These are phyloP conservation scores for Peucedramus taeniatus DNA, from an alignment of 2,113 vertebrate species.

Conservation along the genomic window DNA sequence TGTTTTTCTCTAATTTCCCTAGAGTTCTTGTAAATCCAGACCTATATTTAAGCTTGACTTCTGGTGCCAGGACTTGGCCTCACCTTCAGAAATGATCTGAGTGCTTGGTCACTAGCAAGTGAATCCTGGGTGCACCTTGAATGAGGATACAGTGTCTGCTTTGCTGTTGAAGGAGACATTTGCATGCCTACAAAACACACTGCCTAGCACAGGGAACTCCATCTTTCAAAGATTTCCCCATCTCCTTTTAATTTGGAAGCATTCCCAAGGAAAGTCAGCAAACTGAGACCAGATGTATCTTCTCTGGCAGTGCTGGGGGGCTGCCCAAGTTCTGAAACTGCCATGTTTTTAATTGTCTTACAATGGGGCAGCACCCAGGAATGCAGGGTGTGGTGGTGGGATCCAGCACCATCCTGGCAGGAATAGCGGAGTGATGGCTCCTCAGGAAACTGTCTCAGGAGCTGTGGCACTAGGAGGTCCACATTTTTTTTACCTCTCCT, in stretches of 20 bases:
- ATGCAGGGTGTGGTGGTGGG: not conserved
- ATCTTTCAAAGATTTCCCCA: not conserved
- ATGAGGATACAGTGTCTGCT: not conserved
- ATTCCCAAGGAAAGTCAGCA: conserved; percentile 11
- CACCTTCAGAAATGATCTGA: not conserved
- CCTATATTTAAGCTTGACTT: not conserved
- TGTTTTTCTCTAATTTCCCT: not conserved
- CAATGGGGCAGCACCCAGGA: conserved; percentile 8
- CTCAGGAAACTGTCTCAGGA: not conserved
- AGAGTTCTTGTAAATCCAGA: not conserved
- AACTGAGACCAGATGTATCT: conserved; percentile 18
- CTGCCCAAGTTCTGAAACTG: not conserved
- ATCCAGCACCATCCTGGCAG: not conserved
- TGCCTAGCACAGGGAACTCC: not conserved
- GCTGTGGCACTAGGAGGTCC: not conserved
- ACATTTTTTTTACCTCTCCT: not conserved
- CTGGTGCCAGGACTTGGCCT: not conserved
- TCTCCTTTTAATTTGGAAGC: conserved; percentile 10
- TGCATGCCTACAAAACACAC: not conserved
- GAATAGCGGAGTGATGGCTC: not conserved
- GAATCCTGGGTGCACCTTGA: not conserved
- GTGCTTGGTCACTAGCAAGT: not conserved
- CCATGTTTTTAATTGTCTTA: conserved; percentile 2
- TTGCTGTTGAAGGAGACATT: not conserved
- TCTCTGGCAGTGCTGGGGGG: not conserved